phyloP scores from a whole-genome alignment of 2,888 invertebrate genomes.

The Drosophila austrosaltans region DNA sequence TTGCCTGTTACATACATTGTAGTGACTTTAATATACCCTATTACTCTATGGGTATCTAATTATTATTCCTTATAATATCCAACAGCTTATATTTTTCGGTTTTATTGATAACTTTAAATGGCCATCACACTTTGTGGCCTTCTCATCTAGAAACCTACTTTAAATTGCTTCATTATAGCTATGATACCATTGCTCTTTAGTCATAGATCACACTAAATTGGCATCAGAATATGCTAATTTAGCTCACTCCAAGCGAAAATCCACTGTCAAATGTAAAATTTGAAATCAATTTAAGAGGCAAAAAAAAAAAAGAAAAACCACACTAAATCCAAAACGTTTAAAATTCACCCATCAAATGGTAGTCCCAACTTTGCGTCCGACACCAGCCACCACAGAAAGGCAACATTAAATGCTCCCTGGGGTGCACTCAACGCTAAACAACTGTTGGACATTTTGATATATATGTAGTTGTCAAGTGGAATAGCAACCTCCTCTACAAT shows the following conservation, averaged over 20 bases:
- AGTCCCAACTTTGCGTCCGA: conserved; percentile 18
- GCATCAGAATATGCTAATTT: not conserved
- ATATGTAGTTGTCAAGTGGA: conserved; percentile 42
- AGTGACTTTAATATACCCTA: too few species aligned
- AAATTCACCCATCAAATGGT: conserved; percentile 10
- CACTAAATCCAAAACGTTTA: conserved; percentile 16
- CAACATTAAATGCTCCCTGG: conserved; percentile 53
- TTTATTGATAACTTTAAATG: too few species aligned
- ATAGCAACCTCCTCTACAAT: conserved; percentile 41
- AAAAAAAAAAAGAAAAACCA: conserved; percentile 7
- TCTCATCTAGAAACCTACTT: too few species aligned
- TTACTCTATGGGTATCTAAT: too few species aligned
- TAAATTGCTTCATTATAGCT: too few species aligned
- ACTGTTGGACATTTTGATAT: conserved; percentile 48
- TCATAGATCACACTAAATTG: conserved; percentile 8
- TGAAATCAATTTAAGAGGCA: conserved; percentile 30
- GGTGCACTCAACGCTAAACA: conserved; percentile 52
- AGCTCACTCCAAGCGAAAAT: not conserved
- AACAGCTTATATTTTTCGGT: too few species aligned
- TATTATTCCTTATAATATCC: too few species aligned
- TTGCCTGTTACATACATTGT: too few species aligned
- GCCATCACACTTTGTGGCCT: too few species aligned
- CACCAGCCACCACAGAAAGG: conserved; percentile 19
- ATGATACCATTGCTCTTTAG: not conserved
- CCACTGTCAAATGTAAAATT: not conserved